These are phyloP conservation scores for Uloborus diversus DNA, from an alignment of 1,140 invertebrate species.

Conservation along the genomic window DNA sequence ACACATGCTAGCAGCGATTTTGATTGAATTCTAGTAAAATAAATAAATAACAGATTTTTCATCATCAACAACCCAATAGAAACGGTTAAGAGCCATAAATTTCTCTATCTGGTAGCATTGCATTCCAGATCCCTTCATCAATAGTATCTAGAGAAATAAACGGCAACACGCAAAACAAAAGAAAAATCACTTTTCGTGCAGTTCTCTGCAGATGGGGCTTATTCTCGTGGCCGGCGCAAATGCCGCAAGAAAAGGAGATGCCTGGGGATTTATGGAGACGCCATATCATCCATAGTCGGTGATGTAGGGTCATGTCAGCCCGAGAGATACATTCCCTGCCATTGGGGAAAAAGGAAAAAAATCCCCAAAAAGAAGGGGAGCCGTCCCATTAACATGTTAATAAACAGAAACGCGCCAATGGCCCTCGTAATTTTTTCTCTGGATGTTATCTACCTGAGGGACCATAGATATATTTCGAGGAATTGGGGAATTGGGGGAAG, in stretches of 20 bases:
- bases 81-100: too few relatives aligned
- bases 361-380: background rate
- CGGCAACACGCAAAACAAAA: too few relatives aligned
- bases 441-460: background rate
- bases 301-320: slow-evolving; percentile 47
- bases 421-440: slow-evolving; percentile 21
- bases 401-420: slow-evolving; percentile 51
- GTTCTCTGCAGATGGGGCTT: background rate
- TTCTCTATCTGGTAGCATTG: too few relatives aligned
- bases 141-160: too few relatives aligned
- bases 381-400: slow-evolving; percentile 54
- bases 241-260: background rate
- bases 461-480: background rate
- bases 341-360: background rate
- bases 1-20: too few relatives aligned
- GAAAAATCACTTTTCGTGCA: too few relatives aligned
- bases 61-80: too few relatives aligned
- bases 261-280: slow-evolving; percentile 36
- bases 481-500: background rate
- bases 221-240: background rate
- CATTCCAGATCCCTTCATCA: too few relatives aligned
- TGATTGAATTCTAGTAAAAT: too few relatives aligned
- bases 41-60: too few relatives aligned
- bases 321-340: slow-evolving; percentile 29
- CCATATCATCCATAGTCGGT: slow-evolving; percentile 47